Evolutionary conservation across 2,888 invertebrate genomes (phyloP).

Genomic region (Chaitophorus viminalis): DNA sequence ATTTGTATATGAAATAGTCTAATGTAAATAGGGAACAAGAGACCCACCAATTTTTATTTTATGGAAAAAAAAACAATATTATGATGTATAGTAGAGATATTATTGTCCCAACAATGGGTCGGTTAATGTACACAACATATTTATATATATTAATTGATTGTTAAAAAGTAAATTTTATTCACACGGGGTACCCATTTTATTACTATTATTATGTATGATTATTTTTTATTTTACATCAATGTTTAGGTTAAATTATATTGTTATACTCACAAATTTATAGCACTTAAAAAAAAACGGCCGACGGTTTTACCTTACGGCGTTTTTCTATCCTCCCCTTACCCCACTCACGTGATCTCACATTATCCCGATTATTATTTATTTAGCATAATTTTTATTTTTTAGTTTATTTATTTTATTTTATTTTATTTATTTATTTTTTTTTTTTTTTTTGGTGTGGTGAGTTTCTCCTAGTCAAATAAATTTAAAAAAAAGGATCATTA

Average conservation of each 20-base stretch:
- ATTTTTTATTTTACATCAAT: conserved; percentile 54
- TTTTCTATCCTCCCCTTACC: conserved; percentile 27
- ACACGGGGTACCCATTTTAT: conserved; percentile 61
- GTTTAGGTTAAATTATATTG: conserved; percentile 59
- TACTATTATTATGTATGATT: conserved; percentile 45
- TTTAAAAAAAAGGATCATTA: conserved; percentile 52
- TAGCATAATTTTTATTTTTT: conserved; percentile 57
- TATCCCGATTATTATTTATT: conserved; percentile 54
- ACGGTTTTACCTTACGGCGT: neutral
- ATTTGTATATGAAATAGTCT: conserved; percentile 43
- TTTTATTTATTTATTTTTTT: conserved; percentile 44
- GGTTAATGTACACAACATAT: conserved; percentile 59
- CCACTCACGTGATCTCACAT: conserved; percentile 62
- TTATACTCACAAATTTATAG: conserved; percentile 57
- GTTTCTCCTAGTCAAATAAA: conserved; percentile 65
- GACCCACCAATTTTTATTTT: conserved; percentile 56
- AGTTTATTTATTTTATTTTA: conserved; percentile 54
- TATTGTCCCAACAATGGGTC: conserved; percentile 38
- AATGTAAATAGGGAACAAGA: conserved; percentile 55
- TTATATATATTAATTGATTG: conserved; percentile 59
- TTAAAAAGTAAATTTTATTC: conserved; percentile 57
- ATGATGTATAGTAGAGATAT: conserved; percentile 58
- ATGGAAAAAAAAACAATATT: conserved; percentile 33
- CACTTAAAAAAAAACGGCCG: conserved; percentile 26
- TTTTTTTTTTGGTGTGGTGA: conserved; percentile 64